Conservation (phyloP, 2,888 invertebrate genomes). For the Dasypolia templi region DNA sequence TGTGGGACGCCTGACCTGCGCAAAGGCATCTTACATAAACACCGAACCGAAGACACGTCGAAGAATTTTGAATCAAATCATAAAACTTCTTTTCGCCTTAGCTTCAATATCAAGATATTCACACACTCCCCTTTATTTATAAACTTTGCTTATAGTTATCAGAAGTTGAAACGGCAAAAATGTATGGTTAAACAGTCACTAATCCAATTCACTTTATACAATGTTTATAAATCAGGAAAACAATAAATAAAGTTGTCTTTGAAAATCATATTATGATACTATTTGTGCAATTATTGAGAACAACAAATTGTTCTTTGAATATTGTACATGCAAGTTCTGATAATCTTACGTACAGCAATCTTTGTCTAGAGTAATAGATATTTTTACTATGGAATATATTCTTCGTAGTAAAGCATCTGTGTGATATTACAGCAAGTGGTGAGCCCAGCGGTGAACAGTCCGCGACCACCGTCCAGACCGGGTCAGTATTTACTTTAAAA, state of each 20-base stretch:
- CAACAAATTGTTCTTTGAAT: not conserved
- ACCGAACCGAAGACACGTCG: not conserved
- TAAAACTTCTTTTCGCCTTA: too few relatives aligned
- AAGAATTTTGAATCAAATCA: too few relatives aligned
- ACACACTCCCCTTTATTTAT: too few relatives aligned
- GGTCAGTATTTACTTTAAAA: slow-evolving; percentile 72
- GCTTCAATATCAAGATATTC: too few relatives aligned
- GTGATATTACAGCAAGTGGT: slow-evolving; percentile 80
- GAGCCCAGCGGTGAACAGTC: slow-evolving; percentile 86
- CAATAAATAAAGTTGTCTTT: not conserved
- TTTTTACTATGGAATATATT: slow-evolving; percentile 5
- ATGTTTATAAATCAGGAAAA: too few relatives aligned
- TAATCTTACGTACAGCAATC: not conserved
- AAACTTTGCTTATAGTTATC: too few relatives aligned
- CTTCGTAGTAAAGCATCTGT: slow-evolving; percentile 23
- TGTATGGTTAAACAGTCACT: too few relatives aligned
- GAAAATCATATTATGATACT: not conserved
- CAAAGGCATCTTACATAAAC: not conserved
- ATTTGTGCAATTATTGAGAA: too few relatives aligned
- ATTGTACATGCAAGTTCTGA: not conserved
- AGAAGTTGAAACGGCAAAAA: too few relatives aligned
- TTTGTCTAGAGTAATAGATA: not conserved
- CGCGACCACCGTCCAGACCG: slow-evolving; percentile 83
- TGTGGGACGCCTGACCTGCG: not conserved
- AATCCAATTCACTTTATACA: too few relatives aligned